Evolutionary conservation across 2,797 vertebrate genomes (phyloP).

Genomic region (Hippoglossus hippoglossus): DNA sequence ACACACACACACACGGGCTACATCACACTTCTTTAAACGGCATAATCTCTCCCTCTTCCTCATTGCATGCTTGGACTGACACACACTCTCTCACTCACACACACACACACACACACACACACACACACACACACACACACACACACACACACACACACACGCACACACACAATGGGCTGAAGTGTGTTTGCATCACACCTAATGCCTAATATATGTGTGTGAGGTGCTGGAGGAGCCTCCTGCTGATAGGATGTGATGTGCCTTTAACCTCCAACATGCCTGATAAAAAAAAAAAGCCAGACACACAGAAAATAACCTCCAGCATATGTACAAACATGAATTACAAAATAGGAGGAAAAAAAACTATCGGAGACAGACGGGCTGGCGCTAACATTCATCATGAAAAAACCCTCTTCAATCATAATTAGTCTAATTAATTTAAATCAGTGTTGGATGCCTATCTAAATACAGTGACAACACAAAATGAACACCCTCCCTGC

Average conservation of each 20-base stretch:
- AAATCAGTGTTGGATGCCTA: slow-evolving; percentile 79
- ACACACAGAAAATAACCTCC: slow-evolving; percentile 70
- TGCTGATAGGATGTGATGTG: slow-evolving; percentile 44
- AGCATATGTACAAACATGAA: slow-evolving; percentile 53
- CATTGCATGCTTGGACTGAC: slow-evolving; percentile 14
- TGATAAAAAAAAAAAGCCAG: slow-evolving; percentile 52
- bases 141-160: slow-evolving; percentile 15
- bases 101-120: slow-evolving; percentile 16
- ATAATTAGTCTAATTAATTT: slow-evolving; percentile 84
- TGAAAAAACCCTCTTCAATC: slow-evolving; percentile 79
- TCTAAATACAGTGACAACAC: slow-evolving; percentile 80
- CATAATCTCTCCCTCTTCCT: slow-evolving; percentile 52
- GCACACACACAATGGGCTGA: slow-evolving; percentile 22
- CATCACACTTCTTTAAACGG: slow-evolving; percentile 57
- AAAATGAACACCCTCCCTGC: slow-evolving; percentile 77
- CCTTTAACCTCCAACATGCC: slow-evolving; percentile 74
- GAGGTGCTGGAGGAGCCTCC: slow-evolving; percentile 42
- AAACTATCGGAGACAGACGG: slow-evolving; percentile 62
- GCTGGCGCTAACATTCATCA: slow-evolving; percentile 87
- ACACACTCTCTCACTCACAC: slow-evolving; percentile 5
- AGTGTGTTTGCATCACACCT: slow-evolving; percentile 60
- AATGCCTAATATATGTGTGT: slow-evolving; percentile 47
- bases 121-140: slow-evolving; percentile 19
- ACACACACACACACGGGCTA: slow-evolving; percentile 28
- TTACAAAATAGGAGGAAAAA: slow-evolving; percentile 33